Base-by-base conservation (phyloP, 2,888 invertebrate genomes). In the Ochropacha duplaris region DNA sequence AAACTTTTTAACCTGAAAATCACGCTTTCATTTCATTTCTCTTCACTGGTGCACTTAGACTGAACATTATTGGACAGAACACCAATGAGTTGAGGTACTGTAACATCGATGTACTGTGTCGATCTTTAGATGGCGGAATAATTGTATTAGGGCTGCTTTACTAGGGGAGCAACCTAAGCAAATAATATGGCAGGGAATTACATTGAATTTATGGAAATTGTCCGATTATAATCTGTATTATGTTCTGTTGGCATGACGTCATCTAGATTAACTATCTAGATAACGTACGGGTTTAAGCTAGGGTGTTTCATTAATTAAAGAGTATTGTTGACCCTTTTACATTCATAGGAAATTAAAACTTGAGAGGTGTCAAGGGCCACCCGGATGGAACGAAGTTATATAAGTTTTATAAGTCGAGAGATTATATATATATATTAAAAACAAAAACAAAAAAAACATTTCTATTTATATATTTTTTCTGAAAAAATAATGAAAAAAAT, bases 151-250 rank as follows among this genome's bases (percentile, higher is more conserved):
- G 19, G 22, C 31, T 16, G 52, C 19, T 51, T 52, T 19, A 44
- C 19, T 44, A 44, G 44, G 44, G 44, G 44, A 44, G 44, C 19
- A 44, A 19, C 19, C 44, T 31, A 52, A 12, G 19, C 34, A 52
- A 31, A 52, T 52, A 52, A 52, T 52, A 31, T 52, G 31, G 19
- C 22, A 60, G 58, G 61, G 64, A 70, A 72, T 72, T 70, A 59
- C 54, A 59, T 28, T 60, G 68, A 71, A 70, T 70, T 68, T 68
- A 71, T 68, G 71, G 65, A 61, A 71, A 72, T 71, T 64, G 68
- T 52, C 56, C 26, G 52, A 52, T 52, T 52, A 52, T 52, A 34
- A 52, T 52, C 52, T 52, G 31, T n/a, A 31, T 52, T 31, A 19
- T 19, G 31, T 12, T 31, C 31, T 19, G 31, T 12, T 31, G 34